Evolutionary conservation across 2,888 invertebrate genomes (phyloP).

Genomic region (Ophion ventricosus): DNA sequence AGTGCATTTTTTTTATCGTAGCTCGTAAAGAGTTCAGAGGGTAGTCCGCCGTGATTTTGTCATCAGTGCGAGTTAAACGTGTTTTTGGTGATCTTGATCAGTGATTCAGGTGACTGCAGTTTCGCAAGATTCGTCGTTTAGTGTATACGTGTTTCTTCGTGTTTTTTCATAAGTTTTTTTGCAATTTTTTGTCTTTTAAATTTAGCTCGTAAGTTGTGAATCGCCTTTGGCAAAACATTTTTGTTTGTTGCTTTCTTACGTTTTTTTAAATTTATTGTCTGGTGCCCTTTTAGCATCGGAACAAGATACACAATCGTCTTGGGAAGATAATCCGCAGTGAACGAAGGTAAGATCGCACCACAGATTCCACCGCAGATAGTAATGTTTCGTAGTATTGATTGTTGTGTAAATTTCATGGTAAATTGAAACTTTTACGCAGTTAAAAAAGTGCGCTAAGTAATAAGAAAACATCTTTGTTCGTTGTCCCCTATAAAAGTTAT

Average conservation of each 20-base stretch:
- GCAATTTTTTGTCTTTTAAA: not conserved
- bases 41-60: slow-evolving; percentile 14
- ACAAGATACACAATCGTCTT: not conserved
- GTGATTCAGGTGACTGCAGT: slow-evolving; percentile 28
- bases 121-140: slow-evolving; percentile 15
- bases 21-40: slow-evolving; percentile 45
- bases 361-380: no score
- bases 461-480: no score
- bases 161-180: slow-evolving; percentile 4
- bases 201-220: not conserved
- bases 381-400: not conserved
- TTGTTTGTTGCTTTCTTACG: not conserved
- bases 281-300: slow-evolving; percentile 3
- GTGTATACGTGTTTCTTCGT: slow-evolving; percentile 37
- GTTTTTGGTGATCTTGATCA: slow-evolving; percentile 29
- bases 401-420: not conserved
- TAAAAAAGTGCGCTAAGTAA: no score
- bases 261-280: not conserved
- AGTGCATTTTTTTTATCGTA: not conserved
- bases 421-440: not conserved
- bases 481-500: no score
- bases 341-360: not conserved
- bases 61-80: slow-evolving; percentile 37
- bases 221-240: not conserved
- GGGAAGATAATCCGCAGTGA: not conserved